A percentile compares a stretch with the other conserved stretches of the same genome.
phyloP scores from a whole-genome alignment of 1,140 invertebrate genomes.

The Brachionus rotundiformis region DNA sequence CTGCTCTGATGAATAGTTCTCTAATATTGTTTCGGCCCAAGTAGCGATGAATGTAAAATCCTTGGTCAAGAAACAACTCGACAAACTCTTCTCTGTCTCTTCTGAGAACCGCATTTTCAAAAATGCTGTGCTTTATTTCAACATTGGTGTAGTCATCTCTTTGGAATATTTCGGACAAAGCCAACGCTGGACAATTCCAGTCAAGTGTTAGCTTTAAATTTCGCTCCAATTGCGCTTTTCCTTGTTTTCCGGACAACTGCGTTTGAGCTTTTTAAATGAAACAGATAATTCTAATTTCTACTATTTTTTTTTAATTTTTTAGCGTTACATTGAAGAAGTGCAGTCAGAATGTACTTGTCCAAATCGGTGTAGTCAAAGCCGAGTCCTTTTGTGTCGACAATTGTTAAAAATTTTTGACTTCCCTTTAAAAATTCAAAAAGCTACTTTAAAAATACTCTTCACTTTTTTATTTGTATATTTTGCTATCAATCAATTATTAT shows the following conservation, averaged over 20 bases:
- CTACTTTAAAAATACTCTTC: neutral
- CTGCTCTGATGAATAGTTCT: constrained; percentile 60
- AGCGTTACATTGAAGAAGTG: constrained; percentile 64
- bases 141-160: constrained; percentile 60
- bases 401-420: constrained; percentile 60
- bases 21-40: constrained; percentile 60
- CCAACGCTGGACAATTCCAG: constrained; percentile 65
- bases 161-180: constrained; percentile 61
- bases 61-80: constrained; percentile 63
- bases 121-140: constrained; percentile 63
- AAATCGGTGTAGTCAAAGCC: constrained; percentile 61
- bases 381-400: constrained; percentile 61
- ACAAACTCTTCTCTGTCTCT: constrained; percentile 64
- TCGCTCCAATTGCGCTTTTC: constrained; percentile 58
- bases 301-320: neutral
- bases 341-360: constrained; percentile 61
- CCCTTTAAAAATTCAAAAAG: constrained; percentile 55
- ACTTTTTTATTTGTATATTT: neutral
- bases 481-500: too few relatives aligned
- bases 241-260: constrained; percentile 53
- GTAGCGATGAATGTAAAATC: constrained; percentile 63
- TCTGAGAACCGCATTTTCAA: constrained; percentile 62
- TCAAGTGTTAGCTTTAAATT: constrained; percentile 64
- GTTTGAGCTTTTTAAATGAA: constrained; percentile 19
- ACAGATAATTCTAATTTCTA: neutral